A percentile compares a stretch with the other conserved stretches of the same genome.
Evolutionary conservation across 2,888 invertebrate genomes (phyloP).

Genomic region (Autographa gamma): DNA sequence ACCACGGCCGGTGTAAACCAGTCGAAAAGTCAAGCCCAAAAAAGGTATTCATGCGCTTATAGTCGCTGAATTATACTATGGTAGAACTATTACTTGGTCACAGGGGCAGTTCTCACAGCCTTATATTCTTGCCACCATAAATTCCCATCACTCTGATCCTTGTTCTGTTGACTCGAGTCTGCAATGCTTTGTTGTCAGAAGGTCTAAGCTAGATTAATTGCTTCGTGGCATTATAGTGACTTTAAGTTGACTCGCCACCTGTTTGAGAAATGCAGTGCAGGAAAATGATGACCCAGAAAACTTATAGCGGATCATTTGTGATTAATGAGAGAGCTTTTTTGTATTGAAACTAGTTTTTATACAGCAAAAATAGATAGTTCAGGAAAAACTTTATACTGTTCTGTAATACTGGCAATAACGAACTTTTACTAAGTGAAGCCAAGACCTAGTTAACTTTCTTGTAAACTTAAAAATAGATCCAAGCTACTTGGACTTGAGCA

Average conservation of each 20-base stretch:
- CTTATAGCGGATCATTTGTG: neutral
- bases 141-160: slow-evolving; percentile 4
- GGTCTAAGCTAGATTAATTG: slow-evolving; percentile 1
- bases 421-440: neutral
- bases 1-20: no score
- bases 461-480: neutral
- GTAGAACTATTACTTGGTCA: no score
- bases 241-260: slow-evolving; percentile 1
- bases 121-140: neutral
- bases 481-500: neutral
- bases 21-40: no score
- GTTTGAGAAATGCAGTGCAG: neutral
- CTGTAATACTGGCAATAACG: neutral
- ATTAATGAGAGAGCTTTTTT: neutral
- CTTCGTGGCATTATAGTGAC: slow-evolving; percentile 2
- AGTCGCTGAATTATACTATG: no score
- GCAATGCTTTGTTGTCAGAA: slow-evolving; percentile 4
- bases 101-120: neutral
- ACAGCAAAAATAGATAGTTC: no score
- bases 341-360: neutral
- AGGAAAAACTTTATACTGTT: no score
- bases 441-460: neutral
- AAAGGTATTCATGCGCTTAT: no score
- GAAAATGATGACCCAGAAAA: neutral
- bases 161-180: slow-evolving; percentile 1